Percentiles rank a stretch among this genome's conserved stretches.
Conservation (phyloP, 2,888 invertebrate species). For the Macrophya alboannulata region DNA sequence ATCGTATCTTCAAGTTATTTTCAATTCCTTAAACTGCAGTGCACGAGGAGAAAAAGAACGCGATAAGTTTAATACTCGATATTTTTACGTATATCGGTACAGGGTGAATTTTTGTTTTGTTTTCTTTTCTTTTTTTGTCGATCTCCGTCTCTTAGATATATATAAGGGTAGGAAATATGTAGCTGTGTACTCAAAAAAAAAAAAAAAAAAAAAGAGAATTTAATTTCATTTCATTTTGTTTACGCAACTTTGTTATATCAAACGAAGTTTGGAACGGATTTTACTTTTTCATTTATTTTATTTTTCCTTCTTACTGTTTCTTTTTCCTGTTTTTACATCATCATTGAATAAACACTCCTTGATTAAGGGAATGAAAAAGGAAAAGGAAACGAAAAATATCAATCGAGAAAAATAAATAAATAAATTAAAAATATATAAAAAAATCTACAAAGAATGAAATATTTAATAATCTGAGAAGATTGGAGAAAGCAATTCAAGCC, state of each 20-base stretch:
- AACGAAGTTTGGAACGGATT: background rate
- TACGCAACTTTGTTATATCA: background rate
- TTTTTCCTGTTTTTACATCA: background rate
- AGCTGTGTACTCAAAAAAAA: too few species aligned
- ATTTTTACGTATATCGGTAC: background rate
- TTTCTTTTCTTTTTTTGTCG: background rate
- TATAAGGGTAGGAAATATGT: background rate
- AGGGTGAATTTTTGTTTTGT: background rate
- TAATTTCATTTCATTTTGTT: slow-evolving; percentile 1
- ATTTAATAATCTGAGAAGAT: slow-evolving; percentile 26
- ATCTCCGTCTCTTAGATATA: too few species aligned
- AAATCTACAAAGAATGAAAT: background rate
- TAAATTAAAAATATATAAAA: background rate
- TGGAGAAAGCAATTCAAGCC: slow-evolving; percentile 1
- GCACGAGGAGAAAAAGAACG: background rate
- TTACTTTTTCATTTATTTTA: background rate
- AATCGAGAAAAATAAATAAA: background rate
- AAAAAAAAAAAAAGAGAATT: background rate
- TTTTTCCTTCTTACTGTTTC: background rate
- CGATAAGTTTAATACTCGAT: too few species aligned
- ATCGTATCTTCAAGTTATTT: background rate
- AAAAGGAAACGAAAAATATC: too few species aligned
- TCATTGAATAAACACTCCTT: slow-evolving; percentile 14
- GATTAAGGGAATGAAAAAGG: too few species aligned
- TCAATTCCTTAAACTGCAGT: background rate